A percentile compares a stretch with the other conserved stretches of the same genome.
Evolutionary conservation across 2,113 vertebrate genomes (phyloP).

Genomic region (Mustela nigripes): DNA sequence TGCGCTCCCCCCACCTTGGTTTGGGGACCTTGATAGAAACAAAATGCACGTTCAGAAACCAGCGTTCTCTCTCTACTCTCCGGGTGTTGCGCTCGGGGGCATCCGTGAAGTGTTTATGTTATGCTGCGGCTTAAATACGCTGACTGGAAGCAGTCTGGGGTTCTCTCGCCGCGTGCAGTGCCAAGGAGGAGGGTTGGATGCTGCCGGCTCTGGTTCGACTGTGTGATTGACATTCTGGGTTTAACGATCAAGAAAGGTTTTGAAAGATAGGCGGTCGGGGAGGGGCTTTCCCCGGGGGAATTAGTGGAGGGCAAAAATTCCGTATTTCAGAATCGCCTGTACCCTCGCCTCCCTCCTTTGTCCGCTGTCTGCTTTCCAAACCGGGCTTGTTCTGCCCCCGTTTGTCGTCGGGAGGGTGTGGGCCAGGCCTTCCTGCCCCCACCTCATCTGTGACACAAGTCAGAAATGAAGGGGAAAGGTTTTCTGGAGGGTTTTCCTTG

Average conservation of each 20-base stretch:
- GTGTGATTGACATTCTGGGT: background rate
- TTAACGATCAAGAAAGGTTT: background rate
- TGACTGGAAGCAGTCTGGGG: background rate
- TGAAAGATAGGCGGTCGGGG: background rate
- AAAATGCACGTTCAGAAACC: background rate
- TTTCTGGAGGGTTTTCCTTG: constrained; percentile 14
- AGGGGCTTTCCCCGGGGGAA: background rate
- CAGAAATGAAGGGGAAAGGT: background rate
- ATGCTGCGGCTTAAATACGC: background rate
- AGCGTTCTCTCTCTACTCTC: background rate
- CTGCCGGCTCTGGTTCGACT: background rate
- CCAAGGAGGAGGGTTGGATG: background rate
- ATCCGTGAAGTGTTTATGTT: constrained; percentile 56
- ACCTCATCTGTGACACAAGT: background rate
- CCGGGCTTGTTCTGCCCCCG: background rate
- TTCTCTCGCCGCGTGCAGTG: background rate
- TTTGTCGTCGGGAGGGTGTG: background rate
- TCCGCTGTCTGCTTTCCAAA: background rate
- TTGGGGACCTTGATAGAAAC: constrained; percentile 65
- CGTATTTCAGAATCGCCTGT: background rate
- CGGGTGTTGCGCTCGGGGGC: background rate
- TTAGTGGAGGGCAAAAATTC: background rate
- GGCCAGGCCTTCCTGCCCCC: background rate
- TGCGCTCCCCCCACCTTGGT: background rate
- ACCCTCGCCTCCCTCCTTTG: background rate